Base-by-base conservation (phyloP, 1,140 invertebrate species). In the Aphelenchoides avenae region DNA sequence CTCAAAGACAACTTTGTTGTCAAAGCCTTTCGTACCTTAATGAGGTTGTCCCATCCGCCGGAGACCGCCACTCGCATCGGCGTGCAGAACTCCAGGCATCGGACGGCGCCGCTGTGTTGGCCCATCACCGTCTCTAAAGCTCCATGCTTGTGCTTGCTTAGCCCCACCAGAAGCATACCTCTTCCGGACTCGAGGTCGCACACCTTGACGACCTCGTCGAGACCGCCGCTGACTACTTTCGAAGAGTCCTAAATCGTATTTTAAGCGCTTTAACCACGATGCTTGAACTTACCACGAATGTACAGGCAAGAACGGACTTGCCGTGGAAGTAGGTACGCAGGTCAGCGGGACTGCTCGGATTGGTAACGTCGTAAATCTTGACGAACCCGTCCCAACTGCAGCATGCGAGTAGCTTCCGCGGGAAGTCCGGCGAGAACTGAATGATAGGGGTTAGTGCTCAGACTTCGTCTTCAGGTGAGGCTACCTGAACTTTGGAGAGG, bases 21-120 rank as follows among this genome's bases (percentile, higher is more conserved):
- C n/a, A n/a, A n/a, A n/a, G n/a, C n/a, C n/a, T n/a, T n/a, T n/a
- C n/a, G n/a, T 20, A 46, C 82, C 81, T 95, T 96, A 0, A 98
- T 85, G 9, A 86, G 86, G 0, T 86, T 85, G 78, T 99, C 94
- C 94, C 94, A 98, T 71, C 91, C 91, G 18, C 93, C 94, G 11
- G 91, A 93, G 30, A 96, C 79, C 36, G 97, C 86, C 6, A 88
- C 85, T 80, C 95, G 92, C 1, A 91, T 85, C 65, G 91, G 89
- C 54, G 82, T 84, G 33, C 87, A 89, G 79, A 87, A 91, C 79
- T 97, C 92, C 27, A 97, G 87, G 81, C 91, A 94, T 60, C 89
- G 83, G 43, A 97, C 89, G 2, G 89, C 84, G 68, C 86, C 86
- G 39, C 89, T 87, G 77, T 98, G 93, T 46, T 82, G 84, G 5